Base-by-base conservation (phyloP, 2,113 vertebrate species). In the Prochilodus magdalenae region DNA sequence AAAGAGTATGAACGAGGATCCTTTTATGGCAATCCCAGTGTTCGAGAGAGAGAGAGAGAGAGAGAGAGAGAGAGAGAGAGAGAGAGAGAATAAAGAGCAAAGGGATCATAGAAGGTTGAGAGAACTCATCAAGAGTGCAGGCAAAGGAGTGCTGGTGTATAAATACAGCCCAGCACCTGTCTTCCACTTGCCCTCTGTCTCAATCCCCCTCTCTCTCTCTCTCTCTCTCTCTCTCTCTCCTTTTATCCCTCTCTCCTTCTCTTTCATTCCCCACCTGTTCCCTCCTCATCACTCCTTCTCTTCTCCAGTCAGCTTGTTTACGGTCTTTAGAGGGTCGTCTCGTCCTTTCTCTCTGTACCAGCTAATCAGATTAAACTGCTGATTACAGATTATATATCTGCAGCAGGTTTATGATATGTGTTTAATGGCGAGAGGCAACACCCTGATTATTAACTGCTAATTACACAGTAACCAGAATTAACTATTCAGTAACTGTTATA, bases 111-210 rank as follows among this genome's bases (percentile, higher is more conserved):
- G 26, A 83, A 78, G 72, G 66, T 73, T 81, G 84, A 87, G 86
- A 79, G 82, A 91, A 88, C 87, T 73, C 69, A 80, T 83, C 86
- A 77, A 53, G 26, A 75, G 57, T 44, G 75, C 79, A 82, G 80
- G 86, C 89, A 91, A 83, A 87, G 87, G 83, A 85, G 85, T 80
- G 73, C 85, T 83, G 75, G 86, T 85, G 88, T 86, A 88, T 93
- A 91, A 93, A 93, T 89, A 91, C 86, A 81, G 75, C 73, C 83
- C 85, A 87, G 88, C 89, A 89, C 87, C 69, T 77, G 83, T 83
- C 85, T 69, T 73, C 40, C 36, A 82, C 79, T 80, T 82, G 62
- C 22, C 70, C 53, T 62, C 74, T 59, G 76, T 69, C 47, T 83
- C 75, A 40, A 63, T 60, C 55, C n/a, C 79, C n/a, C 79, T 49